phyloP scores from a whole-genome alignment of 2,888 invertebrate genomes.

The Platycheirus albimanus region DNA sequence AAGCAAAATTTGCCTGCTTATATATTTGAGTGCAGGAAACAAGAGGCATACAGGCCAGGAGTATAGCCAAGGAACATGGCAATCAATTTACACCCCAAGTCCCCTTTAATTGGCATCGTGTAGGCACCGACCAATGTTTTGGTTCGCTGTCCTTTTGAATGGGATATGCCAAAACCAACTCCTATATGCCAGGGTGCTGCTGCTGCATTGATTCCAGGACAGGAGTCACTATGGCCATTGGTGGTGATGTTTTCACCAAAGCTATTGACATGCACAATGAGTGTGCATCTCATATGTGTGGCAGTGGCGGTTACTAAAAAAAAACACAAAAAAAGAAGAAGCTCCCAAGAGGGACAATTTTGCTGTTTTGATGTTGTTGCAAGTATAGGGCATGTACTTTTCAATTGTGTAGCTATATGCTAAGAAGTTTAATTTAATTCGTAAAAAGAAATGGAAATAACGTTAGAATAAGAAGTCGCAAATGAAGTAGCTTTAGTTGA shows the following conservation, averaged over 20 bases:
- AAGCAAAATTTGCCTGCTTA: conserved; percentile 44
- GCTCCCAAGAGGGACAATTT: conserved; percentile 18
- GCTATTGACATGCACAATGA: conserved; percentile 71
- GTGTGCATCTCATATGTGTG: conserved; percentile 61
- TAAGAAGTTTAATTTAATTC: no score
- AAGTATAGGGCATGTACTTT: conserved; percentile 38
- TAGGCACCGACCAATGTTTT: conserved; percentile 66
- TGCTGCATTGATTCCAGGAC: conserved; percentile 61
- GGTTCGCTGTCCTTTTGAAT: conserved; percentile 61
- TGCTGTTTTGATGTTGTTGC: conserved; percentile 34
- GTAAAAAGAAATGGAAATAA: no score
- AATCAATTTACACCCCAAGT: conserved; percentile 75
- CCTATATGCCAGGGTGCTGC: conserved; percentile 1
- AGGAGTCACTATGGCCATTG: conserved; percentile 59
- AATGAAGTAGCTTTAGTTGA: no score
- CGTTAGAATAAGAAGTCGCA: no score
- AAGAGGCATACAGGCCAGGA: conserved; percentile 53
- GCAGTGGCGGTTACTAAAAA: conserved; percentile 53
- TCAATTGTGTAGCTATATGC: conserved; percentile 1
- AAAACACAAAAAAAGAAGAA: conserved; percentile 56
- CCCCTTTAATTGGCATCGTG: conserved; percentile 75
- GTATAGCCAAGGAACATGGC: conserved; percentile 69
- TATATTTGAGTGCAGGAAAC: conserved; percentile 69
- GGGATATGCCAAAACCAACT: conserved; percentile 31
- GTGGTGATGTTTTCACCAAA: conserved; percentile 64